These are phyloP conservation scores for Meleagris gallopavo DNA, from an alignment of 2,113 vertebrate species.

Conservation along the genomic window DNA sequence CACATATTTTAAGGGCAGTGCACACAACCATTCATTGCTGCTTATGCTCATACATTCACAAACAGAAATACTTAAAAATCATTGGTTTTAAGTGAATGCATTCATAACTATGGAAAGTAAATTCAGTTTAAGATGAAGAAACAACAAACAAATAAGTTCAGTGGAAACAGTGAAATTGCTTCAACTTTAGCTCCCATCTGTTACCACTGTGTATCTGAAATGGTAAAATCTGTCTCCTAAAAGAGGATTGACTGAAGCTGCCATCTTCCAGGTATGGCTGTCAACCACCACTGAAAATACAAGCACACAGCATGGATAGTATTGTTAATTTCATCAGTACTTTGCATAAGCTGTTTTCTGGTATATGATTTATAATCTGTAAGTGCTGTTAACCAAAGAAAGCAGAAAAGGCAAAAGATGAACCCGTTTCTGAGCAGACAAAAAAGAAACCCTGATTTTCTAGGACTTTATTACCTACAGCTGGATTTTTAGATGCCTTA, in stretches of 20 bases:
- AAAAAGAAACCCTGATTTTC: neutral
- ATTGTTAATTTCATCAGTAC: neutral
- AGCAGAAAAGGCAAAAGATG: neutral
- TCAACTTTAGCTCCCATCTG: neutral
- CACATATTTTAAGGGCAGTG: neutral
- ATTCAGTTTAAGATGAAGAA: conserved; percentile 16
- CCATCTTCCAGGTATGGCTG: neutral
- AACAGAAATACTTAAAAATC: neutral
- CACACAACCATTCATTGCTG: neutral
- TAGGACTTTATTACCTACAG: neutral
- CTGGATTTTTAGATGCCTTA: neutral
- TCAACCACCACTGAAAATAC: neutral
- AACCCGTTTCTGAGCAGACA: neutral
- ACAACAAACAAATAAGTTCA: conserved; percentile 18
- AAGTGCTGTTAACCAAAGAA: neutral
- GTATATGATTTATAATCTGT: neutral
- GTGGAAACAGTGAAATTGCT: conserved; percentile 14
- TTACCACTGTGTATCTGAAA: neutral
- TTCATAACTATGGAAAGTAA: conserved; percentile 1
- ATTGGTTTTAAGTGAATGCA: neutral
- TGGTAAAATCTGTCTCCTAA: conserved; percentile 44
- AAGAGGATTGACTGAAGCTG: neutral
- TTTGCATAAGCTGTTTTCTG: neutral
- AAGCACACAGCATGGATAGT: neutral
- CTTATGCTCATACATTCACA: neutral